A percentile compares a stretch with the other conserved stretches of the same genome.
phyloP scores from a whole-genome alignment of 1,140 invertebrate genomes.

The Vanessa tameamea region DNA sequence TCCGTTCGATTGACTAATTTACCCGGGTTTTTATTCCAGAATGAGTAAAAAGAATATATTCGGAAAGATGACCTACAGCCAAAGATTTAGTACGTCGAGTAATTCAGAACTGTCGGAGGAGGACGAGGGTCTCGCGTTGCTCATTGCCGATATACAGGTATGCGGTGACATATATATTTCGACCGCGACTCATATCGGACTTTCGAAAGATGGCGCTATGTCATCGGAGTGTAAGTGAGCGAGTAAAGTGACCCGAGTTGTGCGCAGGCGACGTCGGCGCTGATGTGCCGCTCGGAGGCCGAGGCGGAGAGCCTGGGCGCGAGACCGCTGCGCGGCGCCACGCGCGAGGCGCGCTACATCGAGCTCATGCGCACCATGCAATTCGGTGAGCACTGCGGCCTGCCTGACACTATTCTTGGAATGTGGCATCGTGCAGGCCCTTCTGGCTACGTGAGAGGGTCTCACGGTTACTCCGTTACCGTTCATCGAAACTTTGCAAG shows the following conservation, averaged over 20 bases:
- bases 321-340: constrained; percentile 57
- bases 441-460: too few species aligned
- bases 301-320: constrained; percentile 76
- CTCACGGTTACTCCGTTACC: too few species aligned
- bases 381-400: constrained; percentile 85
- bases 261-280: constrained; percentile 85
- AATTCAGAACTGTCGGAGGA: constrained; percentile 87
- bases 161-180: background rate
- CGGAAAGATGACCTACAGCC: constrained; percentile 77
- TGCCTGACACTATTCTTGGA: too few species aligned
- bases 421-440: background rate
- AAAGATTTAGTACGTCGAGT: constrained; percentile 74
- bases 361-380: constrained; percentile 93
- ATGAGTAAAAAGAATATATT: constrained; percentile 82
- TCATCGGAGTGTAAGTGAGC: background rate
- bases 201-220: too few species aligned
- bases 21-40: constrained; percentile 61
- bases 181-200: background rate
- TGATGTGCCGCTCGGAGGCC: constrained; percentile 87
- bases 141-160: constrained; percentile 93
- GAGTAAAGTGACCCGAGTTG: background rate
- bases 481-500: too few species aligned
- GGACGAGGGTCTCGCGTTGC: constrained; percentile 91
- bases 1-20: background rate
- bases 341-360: constrained; percentile 85